These are phyloP conservation scores for Streptopelia turtur DNA, from an alignment of 2,797 vertebrate genomes.

Conservation along the genomic window DNA sequence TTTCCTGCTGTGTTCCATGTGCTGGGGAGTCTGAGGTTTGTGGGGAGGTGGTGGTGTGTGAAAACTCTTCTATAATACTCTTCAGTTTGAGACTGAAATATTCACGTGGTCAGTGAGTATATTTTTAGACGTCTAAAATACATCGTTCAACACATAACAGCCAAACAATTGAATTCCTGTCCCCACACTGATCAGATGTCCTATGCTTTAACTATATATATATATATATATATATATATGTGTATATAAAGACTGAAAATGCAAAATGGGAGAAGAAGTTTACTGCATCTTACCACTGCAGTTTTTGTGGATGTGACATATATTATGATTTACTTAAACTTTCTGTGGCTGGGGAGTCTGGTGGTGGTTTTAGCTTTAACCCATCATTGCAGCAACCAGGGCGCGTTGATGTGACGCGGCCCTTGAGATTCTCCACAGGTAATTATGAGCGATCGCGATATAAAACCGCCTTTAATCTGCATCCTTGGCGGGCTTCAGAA, in stretches of 20 bases:
- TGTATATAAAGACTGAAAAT: background rate
- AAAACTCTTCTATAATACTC: background rate
- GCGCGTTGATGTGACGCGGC: background rate
- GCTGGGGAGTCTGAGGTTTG: background rate
- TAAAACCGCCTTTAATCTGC: background rate
- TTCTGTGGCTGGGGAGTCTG: accelerated
- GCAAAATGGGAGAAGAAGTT: background rate
- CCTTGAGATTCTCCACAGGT: background rate
- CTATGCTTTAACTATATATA: background rate
- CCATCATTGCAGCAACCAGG: background rate
- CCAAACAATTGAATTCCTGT: background rate
- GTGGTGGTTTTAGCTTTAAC: background rate
- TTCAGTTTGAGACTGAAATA: background rate
- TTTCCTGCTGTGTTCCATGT: accelerated
- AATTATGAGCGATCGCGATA: background rate
- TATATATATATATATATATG: too few species aligned
- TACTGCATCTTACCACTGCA: background rate
- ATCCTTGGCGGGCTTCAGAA: background rate
- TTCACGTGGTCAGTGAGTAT: background rate
- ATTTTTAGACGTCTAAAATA: background rate
- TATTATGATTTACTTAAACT: background rate
- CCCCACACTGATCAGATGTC: background rate
- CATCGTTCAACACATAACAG: background rate
- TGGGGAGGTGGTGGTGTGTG: background rate
- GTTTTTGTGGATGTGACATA: background rate